Percentiles rank a stretch among this genome's conserved stretches.
phyloP scores from a whole-genome alignment of 92 coral and sea anemone genomes.

The Epizoanthus stellaris region DNA sequence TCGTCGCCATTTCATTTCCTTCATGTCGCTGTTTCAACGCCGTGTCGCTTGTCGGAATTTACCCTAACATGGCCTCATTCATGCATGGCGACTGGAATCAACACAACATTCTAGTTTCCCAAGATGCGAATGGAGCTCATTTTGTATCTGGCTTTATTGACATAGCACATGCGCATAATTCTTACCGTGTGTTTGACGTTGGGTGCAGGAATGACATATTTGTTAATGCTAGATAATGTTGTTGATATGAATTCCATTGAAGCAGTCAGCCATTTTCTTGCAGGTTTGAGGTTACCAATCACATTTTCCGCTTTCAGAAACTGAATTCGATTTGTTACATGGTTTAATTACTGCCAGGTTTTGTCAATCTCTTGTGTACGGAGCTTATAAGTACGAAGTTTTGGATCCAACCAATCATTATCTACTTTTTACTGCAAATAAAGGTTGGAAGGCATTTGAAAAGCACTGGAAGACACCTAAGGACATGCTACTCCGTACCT shows the following conservation, averaged over 20 bases:
- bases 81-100: conserved; percentile 42
- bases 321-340: conserved; percentile 57
- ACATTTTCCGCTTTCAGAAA: conserved; percentile 58
- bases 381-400: conserved; percentile 30
- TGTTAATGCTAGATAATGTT: conserved; percentile 36
- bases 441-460: conserved; percentile 64
- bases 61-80: too few species aligned
- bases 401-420: conserved; percentile 58
- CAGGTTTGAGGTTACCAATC: conserved; percentile 78
- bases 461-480: conserved; percentile 53
- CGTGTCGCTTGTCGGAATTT: too few species aligned
- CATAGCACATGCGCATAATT: conserved; percentile 64
- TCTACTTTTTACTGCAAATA: conserved; percentile 32
- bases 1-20: too few species aligned
- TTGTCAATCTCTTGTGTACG: conserved; percentile 67
- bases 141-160: conserved; percentile 61
- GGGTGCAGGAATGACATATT: conserved; percentile 59
- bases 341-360: conserved; percentile 59
- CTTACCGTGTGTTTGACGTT: conserved; percentile 73
- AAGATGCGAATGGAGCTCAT: neutral
- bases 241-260: conserved; percentile 16
- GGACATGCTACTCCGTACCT: conserved; percentile 19
- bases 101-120: conserved; percentile 31
- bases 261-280: conserved; percentile 62
- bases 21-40: too few species aligned